Evolutionary conservation across 2,113 vertebrate species (phyloP), one percentile per base, ranked within the genome.

Genomic region (Syrmaticus mikado): DNA sequence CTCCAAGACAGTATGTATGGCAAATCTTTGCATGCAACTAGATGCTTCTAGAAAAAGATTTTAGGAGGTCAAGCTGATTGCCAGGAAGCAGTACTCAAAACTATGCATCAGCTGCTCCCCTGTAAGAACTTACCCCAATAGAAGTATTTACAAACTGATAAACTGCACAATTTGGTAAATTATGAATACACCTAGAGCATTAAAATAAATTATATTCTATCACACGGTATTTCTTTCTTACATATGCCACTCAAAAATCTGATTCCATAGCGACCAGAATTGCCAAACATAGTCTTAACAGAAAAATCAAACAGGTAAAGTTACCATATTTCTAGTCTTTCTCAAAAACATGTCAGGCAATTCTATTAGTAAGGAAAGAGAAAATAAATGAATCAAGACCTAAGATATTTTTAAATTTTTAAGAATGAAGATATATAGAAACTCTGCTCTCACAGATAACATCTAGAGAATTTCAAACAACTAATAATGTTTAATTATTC

Each of bases 321-420:
- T 25, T 70, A 76, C 13, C 6, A 7, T 60, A 77, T 81, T 90
- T 90, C 52, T 66, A 78, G 41, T 74, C 30, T 94, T 64, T 85
- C 81, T 75, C 65, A 88, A 85, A 94, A 93, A 79, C 36, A 72
- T 6, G 10, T 74, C 79, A 90, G 65, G 88, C 57, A 95, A 92
- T 85, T 93, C 85, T 75, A 85, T 19, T 20, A 46, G 50, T 71
- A 40, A 64, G 34, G 89, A 77, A 13, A 78, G 10, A 70, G 11
- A 66, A 90, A 25, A 16, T 2, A 72, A 6, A 87, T 72, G 36
- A 76, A 78, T 48, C 11, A 76, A 89, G 24, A 40, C 16, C 21
- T 50, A 62, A 53, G 10, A 24, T 5, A 82, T 62, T 82, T 85
- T 76, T 45, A 53, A 74, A 76, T 70, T 80, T 45, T 5, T 80